Evolutionary conservation across 2,113 vertebrate genomes (phyloP), one percentile per base, ranked within the genome.

Genomic region (Syngnathus scovelli): DNA sequence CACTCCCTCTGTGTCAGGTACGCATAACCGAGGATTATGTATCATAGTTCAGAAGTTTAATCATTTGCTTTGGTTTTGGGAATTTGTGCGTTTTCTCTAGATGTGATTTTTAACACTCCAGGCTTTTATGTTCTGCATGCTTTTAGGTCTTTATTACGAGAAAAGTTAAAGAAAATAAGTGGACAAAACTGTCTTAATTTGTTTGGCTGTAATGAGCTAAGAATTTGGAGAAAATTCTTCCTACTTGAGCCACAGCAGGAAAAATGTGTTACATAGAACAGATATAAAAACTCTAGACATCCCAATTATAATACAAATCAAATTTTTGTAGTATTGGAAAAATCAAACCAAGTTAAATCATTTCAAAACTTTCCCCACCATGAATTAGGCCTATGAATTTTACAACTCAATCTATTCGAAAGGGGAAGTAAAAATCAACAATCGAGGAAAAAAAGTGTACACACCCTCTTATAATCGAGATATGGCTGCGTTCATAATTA

Each of bases 1-100:
- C 88, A 90, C 89, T 69, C 87, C 87, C 84, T 85, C 86, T 90
- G 93, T 92, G 88, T 93, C 92, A 92, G 87, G 86, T 66, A 87
- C 85, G 75, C 86, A 80, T 71, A 52, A 82, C 78, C 58, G 83
- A 70, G 75, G 76, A 70, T 80, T 60, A 16, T 73, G 76, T 76
- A 69, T 83, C 76, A 64, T 56, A 64, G 55, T 41, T 61, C 10
- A 39, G 37, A 61, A 61, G 16, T 13, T 61, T 61, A 41, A 61
- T 6, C 4, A 11, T 41, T 61, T 61, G 19, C 59, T 41, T n/a
- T 6, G n/a, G 9, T 13, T 19, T 61, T 3, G 27, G 37, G 38
- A 61, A 61, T 41, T 39, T 19, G 11, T 61, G 19, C 38, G 27
- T 33, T 33, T 33, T 33, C 27, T 33, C 27, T 33, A 33, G 27